Base-by-base conservation (phyloP, 2,113 vertebrate genomes). In the Indicator indicator region DNA sequence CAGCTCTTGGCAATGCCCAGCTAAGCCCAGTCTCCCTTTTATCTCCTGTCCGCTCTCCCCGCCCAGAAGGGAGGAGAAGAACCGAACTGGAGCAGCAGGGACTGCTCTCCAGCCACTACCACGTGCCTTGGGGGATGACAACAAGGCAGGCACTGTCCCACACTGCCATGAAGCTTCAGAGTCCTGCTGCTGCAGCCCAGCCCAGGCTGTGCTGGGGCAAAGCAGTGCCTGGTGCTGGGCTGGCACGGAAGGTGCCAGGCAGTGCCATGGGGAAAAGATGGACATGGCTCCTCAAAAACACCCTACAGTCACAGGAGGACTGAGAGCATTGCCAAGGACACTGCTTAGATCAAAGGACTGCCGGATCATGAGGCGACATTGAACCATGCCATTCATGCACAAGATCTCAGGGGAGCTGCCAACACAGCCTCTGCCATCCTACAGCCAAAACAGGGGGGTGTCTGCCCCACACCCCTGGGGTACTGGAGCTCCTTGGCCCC, bases 31-130 rank as follows among this genome's bases (percentile, higher is more conserved):
- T 36, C 52, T 58, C 87, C 70, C 76, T 89, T 95, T 95, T 96
- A 97, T 95, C 48, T 93, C 24, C 73, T 67, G 86, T 27, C 71
- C 89, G 77, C 44, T 94, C 75, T 90, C 93, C 77, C 96, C 97
- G 62, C 95, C 96, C 97, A 82, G 70, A 27, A 93, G 65, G 94
- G 95, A 96, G 96, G 96, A 87, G 94, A 85, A 87, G 86, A 92
- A 84, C 54, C 44, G 2, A 20, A 73, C 52, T 33, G 12, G 63
- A 86, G 85, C n/a, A 0, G 73, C 8, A 1, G 15, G 60, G 59
- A 81, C 36, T 52, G 82, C 0, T 3, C 46, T 27, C 48, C 0
- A 1, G 64, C 46, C 73, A 40, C 74, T 32, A 21, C 71, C 1
- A 16, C 73, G 75, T 36, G 81, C 32, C 72, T 75, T 4, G 0